Conservation (phyloP, 2,113 vertebrate genomes). For the Myanophis thanlyinensis region DNA sequence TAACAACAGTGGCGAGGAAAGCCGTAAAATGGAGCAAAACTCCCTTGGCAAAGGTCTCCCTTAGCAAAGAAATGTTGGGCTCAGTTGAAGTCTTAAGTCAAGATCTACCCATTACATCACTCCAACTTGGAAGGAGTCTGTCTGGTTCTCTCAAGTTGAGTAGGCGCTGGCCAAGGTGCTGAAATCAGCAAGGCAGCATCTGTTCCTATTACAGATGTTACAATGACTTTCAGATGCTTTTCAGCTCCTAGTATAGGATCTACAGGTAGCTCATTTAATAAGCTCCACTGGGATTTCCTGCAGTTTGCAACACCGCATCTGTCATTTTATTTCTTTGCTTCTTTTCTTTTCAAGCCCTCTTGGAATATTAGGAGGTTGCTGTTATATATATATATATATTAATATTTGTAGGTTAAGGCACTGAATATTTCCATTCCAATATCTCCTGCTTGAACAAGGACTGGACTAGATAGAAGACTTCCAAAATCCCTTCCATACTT, state of each 20-base stretch:
- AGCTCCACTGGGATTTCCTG: conserved; percentile 33
- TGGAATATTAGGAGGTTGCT: conserved; percentile 21
- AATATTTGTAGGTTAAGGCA: too few relatives aligned
- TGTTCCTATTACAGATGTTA: conserved; percentile 37
- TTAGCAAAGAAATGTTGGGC: background rate
- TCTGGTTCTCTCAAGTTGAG: background rate
- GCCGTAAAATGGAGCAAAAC: background rate
- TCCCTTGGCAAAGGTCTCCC: background rate
- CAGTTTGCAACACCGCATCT: background rate
- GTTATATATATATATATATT: too few relatives aligned
- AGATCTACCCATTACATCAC: background rate
- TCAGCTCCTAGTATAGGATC: background rate
- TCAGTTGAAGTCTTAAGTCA: background rate
- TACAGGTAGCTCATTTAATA: conserved; percentile 41
- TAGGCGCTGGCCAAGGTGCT: background rate
- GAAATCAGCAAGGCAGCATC: conserved; percentile 27
- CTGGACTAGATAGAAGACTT: too few relatives aligned
- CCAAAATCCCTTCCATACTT: too few relatives aligned
- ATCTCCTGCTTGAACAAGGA: too few relatives aligned
- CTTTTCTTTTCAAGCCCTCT: background rate
- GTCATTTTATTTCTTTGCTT: conserved; percentile 28
- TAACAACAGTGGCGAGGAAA: background rate
- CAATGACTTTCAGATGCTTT: conserved; percentile 49
- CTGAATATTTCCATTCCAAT: too few relatives aligned
- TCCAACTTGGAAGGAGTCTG: background rate